Base-by-base conservation (phyloP, 2,113 vertebrate genomes). In the Geothlypis trichas region DNA sequence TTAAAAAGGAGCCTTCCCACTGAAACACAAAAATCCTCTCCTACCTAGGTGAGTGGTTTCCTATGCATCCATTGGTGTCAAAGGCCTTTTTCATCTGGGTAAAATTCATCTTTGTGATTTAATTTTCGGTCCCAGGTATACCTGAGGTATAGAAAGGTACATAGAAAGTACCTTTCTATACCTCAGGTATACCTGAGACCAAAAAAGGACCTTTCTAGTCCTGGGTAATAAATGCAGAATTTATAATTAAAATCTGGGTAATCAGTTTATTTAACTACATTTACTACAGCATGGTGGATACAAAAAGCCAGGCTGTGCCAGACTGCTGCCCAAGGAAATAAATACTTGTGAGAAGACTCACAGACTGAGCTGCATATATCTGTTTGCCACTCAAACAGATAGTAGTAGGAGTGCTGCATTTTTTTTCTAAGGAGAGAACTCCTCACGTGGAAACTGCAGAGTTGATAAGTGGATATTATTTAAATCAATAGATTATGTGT, bases 401-500 rank as follows among this genome's bases (percentile, higher is more conserved):
- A 11, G 39, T 23, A 51, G 41, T 19, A 72, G 22, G 20, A 91
- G 33, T 3, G 2, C 6, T 65, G 33, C 4, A 1, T 90, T 88
- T 81, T 58, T 81, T 84, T 93, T 65, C 18, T 30, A 57, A 75
- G 35, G 28, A 20, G 22, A 51, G 16, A 84, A 81, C 1, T 4
- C 68, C 49, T 85, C 54, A 74, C 67, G 11, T 89, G 68, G 86
- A 88, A 93, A 91, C 57, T 69, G 31, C 65, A 89, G 86, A 51
- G 19, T 71, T 96, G 81, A 72, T 86, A 66, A 95, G 79, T 80
- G 61, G 4, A 24, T 95, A 95, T 87, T 87, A 79, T 96, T 97
- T 94, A 51, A 96, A 97, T 92, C 93, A 87, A 85, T 83, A 95
- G 94, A 87, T 96, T 95, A 78, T 59, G 39, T 27, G 7, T 65